A percentile compares a stretch with the other conserved stretches of the same genome.
phyloP scores from a whole-genome alignment of 2,888 invertebrate genomes.

The Drosophila sordidapex region DNA sequence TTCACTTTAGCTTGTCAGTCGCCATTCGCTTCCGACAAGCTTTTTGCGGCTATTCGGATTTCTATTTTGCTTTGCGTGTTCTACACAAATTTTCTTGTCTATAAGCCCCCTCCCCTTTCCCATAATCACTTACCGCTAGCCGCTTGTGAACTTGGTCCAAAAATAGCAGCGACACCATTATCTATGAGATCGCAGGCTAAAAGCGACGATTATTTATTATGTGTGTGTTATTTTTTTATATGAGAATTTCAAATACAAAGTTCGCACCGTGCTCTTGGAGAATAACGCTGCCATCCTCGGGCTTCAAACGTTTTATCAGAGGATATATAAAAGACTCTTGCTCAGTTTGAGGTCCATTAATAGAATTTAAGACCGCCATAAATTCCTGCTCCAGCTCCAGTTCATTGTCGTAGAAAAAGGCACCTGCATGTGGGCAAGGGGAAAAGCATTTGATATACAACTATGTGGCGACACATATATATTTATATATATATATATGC shows the following conservation, averaged over 20 bases:
- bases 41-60: slow-evolving; percentile 10
- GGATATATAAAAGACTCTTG: slow-evolving; percentile 77
- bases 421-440: slow-evolving; percentile 70
- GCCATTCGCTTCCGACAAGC: slow-evolving; percentile 27
- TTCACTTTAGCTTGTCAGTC: slow-evolving; percentile 22
- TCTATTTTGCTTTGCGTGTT: slow-evolving; percentile 63
- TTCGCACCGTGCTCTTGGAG: slow-evolving; percentile 79
- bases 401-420: slow-evolving; percentile 86
- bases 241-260: not conserved
- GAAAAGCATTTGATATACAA: not conserved
- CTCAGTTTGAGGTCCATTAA: slow-evolving; percentile 77
- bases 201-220: slow-evolving; percentile 34
- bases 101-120: not conserved
- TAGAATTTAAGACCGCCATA: slow-evolving; percentile 85
- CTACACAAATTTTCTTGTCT: slow-evolving; percentile 55
- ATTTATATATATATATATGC: not conserved
- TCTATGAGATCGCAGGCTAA: slow-evolving; percentile 88
- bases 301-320: slow-evolving; percentile 71
- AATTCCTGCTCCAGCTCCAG: slow-evolving; percentile 87
- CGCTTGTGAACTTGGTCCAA: slow-evolving; percentile 87
- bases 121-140: slow-evolving; percentile 76
- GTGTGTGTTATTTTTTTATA: not conserved
- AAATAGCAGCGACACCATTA: slow-evolving; percentile 89
- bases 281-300: slow-evolving; percentile 73
- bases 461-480: not conserved